A percentile compares a stretch with the other conserved stretches of the same genome.
These are phyloP conservation scores for Drosophila obscura DNA, from an alignment of 1,140 invertebrate genomes.

Conservation along the genomic window DNA sequence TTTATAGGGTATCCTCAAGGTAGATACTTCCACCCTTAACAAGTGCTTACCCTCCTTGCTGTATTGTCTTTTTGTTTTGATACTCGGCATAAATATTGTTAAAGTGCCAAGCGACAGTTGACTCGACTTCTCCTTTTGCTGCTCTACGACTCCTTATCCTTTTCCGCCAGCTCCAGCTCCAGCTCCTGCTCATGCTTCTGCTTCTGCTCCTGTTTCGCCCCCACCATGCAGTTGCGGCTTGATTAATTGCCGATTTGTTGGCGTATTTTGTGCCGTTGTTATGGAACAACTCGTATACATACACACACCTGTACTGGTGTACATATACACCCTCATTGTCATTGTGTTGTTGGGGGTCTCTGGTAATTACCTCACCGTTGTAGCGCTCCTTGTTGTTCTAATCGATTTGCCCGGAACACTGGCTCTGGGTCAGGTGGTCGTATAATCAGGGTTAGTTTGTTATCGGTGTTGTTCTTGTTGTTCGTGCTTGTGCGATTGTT, in stretches of 20 bases:
- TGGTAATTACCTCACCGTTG: constrained; percentile 79
- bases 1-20: background rate
- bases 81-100: constrained; percentile 73
- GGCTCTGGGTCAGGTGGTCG: constrained; percentile 35
- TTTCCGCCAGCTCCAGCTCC: background rate
- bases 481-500: constrained; percentile 59
- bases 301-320: constrained; percentile 8
- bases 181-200: background rate
- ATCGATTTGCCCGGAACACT: constrained; percentile 64
- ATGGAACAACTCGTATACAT: constrained; percentile 30
- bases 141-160: constrained; percentile 1
- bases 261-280: constrained; percentile 74
- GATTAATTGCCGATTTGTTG: constrained; percentile 82
- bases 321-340: constrained; percentile 51
- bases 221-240: constrained; percentile 45
- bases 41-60: constrained; percentile 25
- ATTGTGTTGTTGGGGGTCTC: constrained; percentile 59
- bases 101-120: constrained; percentile 71
- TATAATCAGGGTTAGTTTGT: constrained; percentile 61
- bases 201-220: constrained; percentile 3
- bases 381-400: constrained; percentile 78
- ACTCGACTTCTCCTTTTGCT: constrained; percentile 5
- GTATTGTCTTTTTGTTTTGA: constrained; percentile 58
- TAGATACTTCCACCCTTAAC: background rate
- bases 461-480: constrained; percentile 62